Evolutionary conservation across 2,113 vertebrate genomes (phyloP), one percentile per base, ranked within the genome.

Genomic region (Nothocercus nigrocapillus): DNA sequence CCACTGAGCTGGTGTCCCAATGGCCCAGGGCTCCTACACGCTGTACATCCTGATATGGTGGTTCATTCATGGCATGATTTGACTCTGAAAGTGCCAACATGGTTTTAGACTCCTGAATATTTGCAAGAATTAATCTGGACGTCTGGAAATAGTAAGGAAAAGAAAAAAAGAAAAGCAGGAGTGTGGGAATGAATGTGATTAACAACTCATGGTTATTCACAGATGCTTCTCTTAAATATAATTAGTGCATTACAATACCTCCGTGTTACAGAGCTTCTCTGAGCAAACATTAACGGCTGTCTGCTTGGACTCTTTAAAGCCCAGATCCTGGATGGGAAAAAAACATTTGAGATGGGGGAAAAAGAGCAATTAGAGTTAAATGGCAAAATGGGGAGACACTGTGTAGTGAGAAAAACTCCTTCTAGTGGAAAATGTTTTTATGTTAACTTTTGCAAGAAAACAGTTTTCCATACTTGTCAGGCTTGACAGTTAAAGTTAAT

Each of bases 401-500:
- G 69, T 34, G 56, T 44, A 68, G 70, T 58, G 75, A 89, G 79
- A 61, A 82, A 94, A 94, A 75, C 66, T 94, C 78, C 51, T 93
- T 85, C 75, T 51, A 85, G 86, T 94, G 94, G 91, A 93, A 95
- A 97, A 92, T 88, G 93, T 59, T 93, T 97, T 88, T 94, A 67
- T 93, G 90, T 90, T 94, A 94, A 94, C 91, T 93, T 96, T 92
- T 79, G 73, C 84, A 95, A 88, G 90, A 96, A 91, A 93, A 91
- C 89, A 94, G 90, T 96, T 97, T 97, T 94, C 95, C 83, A n/a
- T 96, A 92, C 91, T 91, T 95, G 94, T 95, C 96, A 93, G 91
- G 80, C 93, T 92, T 97, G 97, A 97, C 94, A 96, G 94, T 96
- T 96, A 85, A 96, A 95, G 94, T 94, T 96, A 96, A 96, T 95